phyloP scores from a whole-genome alignment of 2,888 invertebrate species.

The Matsumyia berberina region DNA sequence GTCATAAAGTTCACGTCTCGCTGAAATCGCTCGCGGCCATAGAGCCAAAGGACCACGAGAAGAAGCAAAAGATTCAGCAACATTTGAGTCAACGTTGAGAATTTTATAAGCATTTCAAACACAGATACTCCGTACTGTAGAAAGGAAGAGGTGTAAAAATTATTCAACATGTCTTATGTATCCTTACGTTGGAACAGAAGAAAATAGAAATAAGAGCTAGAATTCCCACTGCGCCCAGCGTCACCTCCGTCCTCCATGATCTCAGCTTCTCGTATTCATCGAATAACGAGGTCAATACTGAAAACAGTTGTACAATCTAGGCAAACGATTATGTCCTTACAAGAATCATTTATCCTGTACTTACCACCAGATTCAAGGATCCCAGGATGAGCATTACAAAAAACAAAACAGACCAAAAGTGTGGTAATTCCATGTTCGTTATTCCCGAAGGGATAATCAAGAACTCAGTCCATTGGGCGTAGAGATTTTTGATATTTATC shows the following conservation, averaged over 20 bases:
- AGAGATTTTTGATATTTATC: neutral
- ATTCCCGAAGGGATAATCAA: constrained; percentile 29
- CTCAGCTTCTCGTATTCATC: constrained; percentile 82
- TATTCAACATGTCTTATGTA: neutral
- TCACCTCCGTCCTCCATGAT: constrained; percentile 77
- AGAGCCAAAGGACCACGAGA: constrained; percentile 92
- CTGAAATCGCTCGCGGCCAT: constrained; percentile 88
- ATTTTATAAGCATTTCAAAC: constrained; percentile 77
- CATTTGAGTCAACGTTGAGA: constrained; percentile 78
- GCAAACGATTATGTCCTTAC: neutral
- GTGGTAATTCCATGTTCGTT: constrained; percentile 36
- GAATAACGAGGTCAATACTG: constrained; percentile 79
- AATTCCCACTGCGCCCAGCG: constrained; percentile 76
- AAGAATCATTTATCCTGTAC: neutral
- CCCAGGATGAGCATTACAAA: constrained; percentile 57
- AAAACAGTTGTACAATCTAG: constrained; percentile 79
- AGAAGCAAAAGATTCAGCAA: constrained; percentile 87
- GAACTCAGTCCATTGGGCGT: constrained; percentile 47
- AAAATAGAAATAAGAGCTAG: constrained; percentile 78
- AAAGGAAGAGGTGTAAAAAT: neutral
- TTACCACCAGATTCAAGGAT: constrained; percentile 52
- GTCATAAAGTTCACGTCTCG: constrained; percentile 91
- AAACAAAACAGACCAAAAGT: constrained; percentile 58
- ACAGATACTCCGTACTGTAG: constrained; percentile 79
- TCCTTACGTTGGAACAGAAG: constrained; percentile 78